Conservation (phyloP, 2,888 invertebrate species). For the Cistogaster globosa region DNA sequence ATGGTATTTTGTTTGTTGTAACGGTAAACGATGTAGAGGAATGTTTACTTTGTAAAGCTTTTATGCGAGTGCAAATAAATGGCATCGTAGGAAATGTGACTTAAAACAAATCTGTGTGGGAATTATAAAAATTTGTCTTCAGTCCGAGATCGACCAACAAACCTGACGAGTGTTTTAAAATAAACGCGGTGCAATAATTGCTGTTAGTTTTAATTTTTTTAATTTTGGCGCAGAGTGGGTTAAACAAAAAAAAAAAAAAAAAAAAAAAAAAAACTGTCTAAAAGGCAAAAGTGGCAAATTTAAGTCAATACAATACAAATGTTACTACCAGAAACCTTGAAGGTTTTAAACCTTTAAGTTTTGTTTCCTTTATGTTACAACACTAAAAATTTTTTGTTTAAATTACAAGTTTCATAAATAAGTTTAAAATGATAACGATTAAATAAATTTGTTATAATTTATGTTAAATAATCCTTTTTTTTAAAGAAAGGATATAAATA, state of each 20-base stretch:
- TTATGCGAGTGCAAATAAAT: not conserved
- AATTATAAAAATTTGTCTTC: slow-evolving; percentile 69
- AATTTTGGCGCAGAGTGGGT: slow-evolving; percentile 70
- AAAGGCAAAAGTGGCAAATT: slow-evolving; percentile 40
- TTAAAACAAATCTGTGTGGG: slow-evolving; percentile 62
- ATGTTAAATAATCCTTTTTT: too few species aligned
- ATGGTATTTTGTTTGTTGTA: slow-evolving; percentile 25
- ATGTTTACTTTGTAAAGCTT: slow-evolving; percentile 49
- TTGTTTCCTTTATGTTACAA: not conserved
- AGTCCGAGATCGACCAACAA: slow-evolving; percentile 79
- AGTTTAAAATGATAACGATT: not conserved
- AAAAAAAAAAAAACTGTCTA: slow-evolving; percentile 8
- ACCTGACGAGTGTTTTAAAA: slow-evolving; percentile 81
- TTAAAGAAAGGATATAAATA: not conserved
- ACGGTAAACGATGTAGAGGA: slow-evolving; percentile 59
- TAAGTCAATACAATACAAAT: slow-evolving; percentile 11
- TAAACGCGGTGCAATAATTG: slow-evolving; percentile 74
- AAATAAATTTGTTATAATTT: slow-evolving; percentile 23
- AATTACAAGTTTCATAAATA: not conserved
- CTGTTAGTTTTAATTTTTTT: slow-evolving; percentile 37
- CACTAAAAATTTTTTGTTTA: not conserved
- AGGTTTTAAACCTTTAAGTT: slow-evolving; percentile 18
- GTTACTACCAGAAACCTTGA: not conserved
- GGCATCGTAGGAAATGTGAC: slow-evolving; percentile 27
- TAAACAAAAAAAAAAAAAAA: slow-evolving; percentile 47